Base-by-base conservation (phyloP, 2,797 vertebrate species). In the Anas georgica region DNA sequence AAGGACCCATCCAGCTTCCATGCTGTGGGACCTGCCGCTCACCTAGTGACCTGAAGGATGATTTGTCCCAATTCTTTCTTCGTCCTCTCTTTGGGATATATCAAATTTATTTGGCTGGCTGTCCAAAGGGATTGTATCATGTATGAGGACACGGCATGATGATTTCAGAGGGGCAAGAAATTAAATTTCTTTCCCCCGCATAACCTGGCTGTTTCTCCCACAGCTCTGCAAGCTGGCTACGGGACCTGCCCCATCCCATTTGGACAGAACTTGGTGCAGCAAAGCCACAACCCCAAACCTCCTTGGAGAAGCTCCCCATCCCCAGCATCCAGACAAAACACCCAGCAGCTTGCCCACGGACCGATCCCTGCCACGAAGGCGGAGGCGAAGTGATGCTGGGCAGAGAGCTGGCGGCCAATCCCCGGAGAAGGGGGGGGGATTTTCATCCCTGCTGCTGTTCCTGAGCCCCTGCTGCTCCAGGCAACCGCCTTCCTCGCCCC, bases 21-120 rank as follows among this genome's bases (percentile, higher is more conserved):
- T 82, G 50, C 37, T 7, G 1, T 12, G 7, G 28, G 48, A 37
- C 9, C 3, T 26, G 22, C 15, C 0, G 1, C 12, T 54, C 1
- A 0, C 33, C 41, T 43, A 43, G 31, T 0, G 66, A 31, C 6
- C 23, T 12, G 25, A 73, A 22, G 12, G 4, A 14, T 41, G 25
- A 13, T 16, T 84, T 58, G 28, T 7, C 8, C 31, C 29, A 21
- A 54, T 4, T 37, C 16, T 55, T 45, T 69, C 43, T 64, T 66
- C 37, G 33, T 54, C 23, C 4, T 58, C 6, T 29, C 29, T 25
- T 54, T 58, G 13, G 39, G 31, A 33, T 18, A 31, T 6, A 37
- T 58, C 35, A 45, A 91, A 62, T 14, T 62, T 20, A 31, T 4
- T 31, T 45, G 26, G 50, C 5, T 41, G 26, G 50, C 5, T 26